A percentile compares a stretch with the other conserved stretches of the same genome.
Conservation (phyloP, 2,113 vertebrate species). For the Esox niger region DNA sequence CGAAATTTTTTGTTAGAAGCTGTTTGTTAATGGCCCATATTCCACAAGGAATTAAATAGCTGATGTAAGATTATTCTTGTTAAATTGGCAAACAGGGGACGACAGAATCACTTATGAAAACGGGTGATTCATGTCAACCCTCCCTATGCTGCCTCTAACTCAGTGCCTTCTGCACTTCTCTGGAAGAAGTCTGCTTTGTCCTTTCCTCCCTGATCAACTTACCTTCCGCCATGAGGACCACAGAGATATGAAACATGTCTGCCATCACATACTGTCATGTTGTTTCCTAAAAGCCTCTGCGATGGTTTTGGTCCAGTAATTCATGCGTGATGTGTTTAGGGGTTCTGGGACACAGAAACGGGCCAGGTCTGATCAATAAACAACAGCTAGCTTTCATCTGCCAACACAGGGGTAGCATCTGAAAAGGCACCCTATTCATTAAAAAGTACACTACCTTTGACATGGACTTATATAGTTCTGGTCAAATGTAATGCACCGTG, state of each 20-base stretch:
- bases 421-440: too few species aligned
- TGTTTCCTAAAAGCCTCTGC: background rate
- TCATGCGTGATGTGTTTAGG: background rate
- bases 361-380: slow-evolving; percentile 56
- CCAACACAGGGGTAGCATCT: slow-evolving; percentile 20
- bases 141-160: background rate
- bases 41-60: slow-evolving; percentile 30
- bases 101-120: slow-evolving; percentile 4
- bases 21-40: background rate
- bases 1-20: background rate
- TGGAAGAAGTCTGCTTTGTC: background rate
- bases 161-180: background rate
- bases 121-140: background rate
- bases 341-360: slow-evolving; percentile 10
- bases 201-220: background rate
- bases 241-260: background rate
- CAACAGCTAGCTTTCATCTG: slow-evolving; percentile 49
- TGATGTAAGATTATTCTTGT: slow-evolving; percentile 5
- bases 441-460: too few species aligned
- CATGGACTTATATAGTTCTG: too few species aligned
- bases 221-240: background rate
- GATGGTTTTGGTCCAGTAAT: background rate
- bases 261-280: background rate
- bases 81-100: slow-evolving; percentile 13
- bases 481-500: too few species aligned